Percentiles rank a stretch among this genome's conserved stretches.
phyloP scores from a whole-genome alignment of 1,140 invertebrate genomes.

The Probaryconus sp. region DNA sequence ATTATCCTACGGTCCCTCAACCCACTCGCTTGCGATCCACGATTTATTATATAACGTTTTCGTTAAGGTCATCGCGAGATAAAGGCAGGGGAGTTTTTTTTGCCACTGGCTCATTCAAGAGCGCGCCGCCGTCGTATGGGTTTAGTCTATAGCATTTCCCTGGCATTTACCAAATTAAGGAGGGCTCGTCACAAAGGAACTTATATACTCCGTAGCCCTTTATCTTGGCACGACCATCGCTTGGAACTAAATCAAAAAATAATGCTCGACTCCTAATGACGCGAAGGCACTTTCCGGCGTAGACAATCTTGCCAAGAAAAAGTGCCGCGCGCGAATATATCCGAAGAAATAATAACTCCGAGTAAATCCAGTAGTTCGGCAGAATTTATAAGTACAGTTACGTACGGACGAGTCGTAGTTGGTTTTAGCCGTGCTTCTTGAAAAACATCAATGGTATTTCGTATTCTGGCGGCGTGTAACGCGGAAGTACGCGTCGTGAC shows the following conservation, averaged over 20 bases:
- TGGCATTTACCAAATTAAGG: constrained; percentile 72
- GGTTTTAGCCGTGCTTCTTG: constrained; percentile 19
- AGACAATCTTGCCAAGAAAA: constrained; percentile 42
- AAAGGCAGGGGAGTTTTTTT: background rate
- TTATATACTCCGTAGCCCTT: constrained; percentile 16
- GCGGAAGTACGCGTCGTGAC: constrained; percentile 41
- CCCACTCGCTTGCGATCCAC: constrained; percentile 8
- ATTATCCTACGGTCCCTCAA: constrained; percentile 42
- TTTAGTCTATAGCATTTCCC: constrained; percentile 66
- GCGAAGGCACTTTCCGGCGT: constrained; percentile 31
- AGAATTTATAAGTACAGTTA: constrained; percentile 50
- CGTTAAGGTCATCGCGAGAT: constrained; percentile 18
- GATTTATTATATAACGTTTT: constrained; percentile 44
- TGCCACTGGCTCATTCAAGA: constrained; percentile 47
- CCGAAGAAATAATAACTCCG: constrained; percentile 50
- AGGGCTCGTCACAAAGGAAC: constrained; percentile 59
- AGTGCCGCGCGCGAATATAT: constrained; percentile 29
- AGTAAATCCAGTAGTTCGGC: constrained; percentile 22
- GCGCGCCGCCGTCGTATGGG: constrained; percentile 20
- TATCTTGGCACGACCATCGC: constrained; percentile 49
- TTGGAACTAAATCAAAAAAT: constrained; percentile 69
- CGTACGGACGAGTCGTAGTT: constrained; percentile 14
- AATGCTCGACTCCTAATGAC: constrained; percentile 66
- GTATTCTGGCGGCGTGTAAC: constrained; percentile 34
- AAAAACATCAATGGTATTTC: constrained; percentile 49